A percentile compares a stretch with the other conserved stretches of the same genome.
phyloP scores from a whole-genome alignment of 1,140 invertebrate genomes.

The Ctenoplectra terminalis region DNA sequence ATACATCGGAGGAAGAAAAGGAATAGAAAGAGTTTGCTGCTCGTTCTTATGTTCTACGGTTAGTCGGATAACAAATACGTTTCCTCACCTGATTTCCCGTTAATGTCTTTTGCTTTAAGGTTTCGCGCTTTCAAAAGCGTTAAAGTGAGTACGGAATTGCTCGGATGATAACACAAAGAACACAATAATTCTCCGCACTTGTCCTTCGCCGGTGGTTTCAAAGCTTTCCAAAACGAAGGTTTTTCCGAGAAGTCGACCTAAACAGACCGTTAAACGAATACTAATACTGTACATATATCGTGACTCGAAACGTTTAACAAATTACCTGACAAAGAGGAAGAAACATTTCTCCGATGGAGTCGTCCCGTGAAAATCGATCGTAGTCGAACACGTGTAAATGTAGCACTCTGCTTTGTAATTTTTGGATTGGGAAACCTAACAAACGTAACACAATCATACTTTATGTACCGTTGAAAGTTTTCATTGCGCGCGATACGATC shows the following conservation, averaged over 20 bases:
- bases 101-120: constrained; percentile 96
- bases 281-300: too few species aligned
- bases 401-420: constrained; percentile 94
- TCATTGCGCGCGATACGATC: too few species aligned
- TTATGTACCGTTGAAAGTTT: too few species aligned
- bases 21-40: too few species aligned
- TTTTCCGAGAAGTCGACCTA: constrained; percentile 96
- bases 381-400: constrained; percentile 98
- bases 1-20: too few species aligned
- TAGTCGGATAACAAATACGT: too few species aligned
- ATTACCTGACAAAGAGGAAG: constrained; percentile 95
- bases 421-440: constrained; percentile 94
- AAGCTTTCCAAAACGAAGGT: constrained; percentile 94
- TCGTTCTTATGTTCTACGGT: too few species aligned
- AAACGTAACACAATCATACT: background rate
- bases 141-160: constrained; percentile 93
- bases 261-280: too few species aligned
- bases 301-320: constrained; percentile 10
- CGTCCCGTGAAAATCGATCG: constrained; percentile 96
- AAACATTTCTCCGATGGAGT: constrained; percentile 98
- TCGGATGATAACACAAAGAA: constrained; percentile 95
- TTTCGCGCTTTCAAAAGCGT: constrained; percentile 95
- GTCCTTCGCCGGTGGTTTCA: constrained; percentile 96
- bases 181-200: constrained; percentile 96
- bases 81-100: constrained; percentile 93